Percentiles rank a stretch among this genome's conserved stretches.
Evolutionary conservation across 2,797 vertebrate species (phyloP).

Genomic region (Hipposideros larvatus): DNA sequence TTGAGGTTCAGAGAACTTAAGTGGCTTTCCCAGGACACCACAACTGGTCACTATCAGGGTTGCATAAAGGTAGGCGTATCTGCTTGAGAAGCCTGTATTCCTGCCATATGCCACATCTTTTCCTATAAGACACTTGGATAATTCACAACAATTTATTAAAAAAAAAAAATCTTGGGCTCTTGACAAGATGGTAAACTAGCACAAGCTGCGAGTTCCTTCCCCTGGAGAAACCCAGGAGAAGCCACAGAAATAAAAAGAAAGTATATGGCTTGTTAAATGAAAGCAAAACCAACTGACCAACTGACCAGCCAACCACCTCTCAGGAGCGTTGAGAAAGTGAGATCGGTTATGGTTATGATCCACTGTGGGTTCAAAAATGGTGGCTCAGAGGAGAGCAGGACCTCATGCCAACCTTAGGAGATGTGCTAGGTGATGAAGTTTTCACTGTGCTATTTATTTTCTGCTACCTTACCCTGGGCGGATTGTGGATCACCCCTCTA

Average conservation of each 20-base stretch:
- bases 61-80: neutral
- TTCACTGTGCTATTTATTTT: neutral
- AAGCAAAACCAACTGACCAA: neutral
- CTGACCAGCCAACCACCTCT: no score
- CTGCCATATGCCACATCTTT: neutral
- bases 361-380: neutral
- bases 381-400: no score
- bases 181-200: neutral
- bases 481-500: no score
- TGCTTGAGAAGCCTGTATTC: neutral
- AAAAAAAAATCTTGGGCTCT: neutral
- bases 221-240: neutral
- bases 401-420: no score
- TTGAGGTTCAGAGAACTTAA: neutral
- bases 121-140: neutral
- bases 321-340: neutral
- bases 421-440: no score
- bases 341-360: no score
- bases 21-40: neutral
- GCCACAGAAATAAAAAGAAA: neutral
- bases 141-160: neutral
- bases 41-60: neutral
- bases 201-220: neutral
- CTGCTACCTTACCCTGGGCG: neutral
- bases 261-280: neutral